Evolutionary conservation across 2,113 vertebrate genomes (phyloP), one percentile per base, ranked within the genome.

Genomic region (Tragulus kanchil): DNA sequence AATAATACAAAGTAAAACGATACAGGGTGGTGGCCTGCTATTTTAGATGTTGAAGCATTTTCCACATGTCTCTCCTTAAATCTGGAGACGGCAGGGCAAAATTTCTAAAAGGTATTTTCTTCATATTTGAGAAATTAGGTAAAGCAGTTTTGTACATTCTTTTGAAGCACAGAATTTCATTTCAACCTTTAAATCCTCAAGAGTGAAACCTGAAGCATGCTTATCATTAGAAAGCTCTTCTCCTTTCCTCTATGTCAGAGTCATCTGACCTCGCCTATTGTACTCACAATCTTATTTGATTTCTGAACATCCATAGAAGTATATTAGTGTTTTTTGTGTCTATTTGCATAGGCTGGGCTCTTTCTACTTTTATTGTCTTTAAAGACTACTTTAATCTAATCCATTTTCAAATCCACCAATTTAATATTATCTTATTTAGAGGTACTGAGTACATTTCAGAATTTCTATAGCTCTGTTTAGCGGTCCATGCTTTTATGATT

Each of bases 151-250:
- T 25, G 8, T 58, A 64, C 28, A 45, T 88, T n/a, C 75, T 88
- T 64, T 67, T 54, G 52, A 71, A 89, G 52, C 28, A 85, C 65
- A 96, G 42, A 90, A 52, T 8, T 93, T 26, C 48, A 13, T 26
- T 86, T 92, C 45, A 96, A 91, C 45, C 28, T 90, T 85, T 65
- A 83, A 71, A 79, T 85, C 77, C 65, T 94, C 85, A 45, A 61
- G 28, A 58, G 54, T 92, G 77, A 85, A 90, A 56, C 52, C 48
- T 25, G 3, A 83, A 45, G 5, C 8, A 2, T 50, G 17, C 25
- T 91, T 81, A 45, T 67, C 77, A 56, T 45, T 50, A 94, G 73
- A 86, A 78, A 95, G 65, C 6, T 77, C 48, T 89, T 89, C 67
- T 19, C 52, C 11, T 54, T 59, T 64, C 48, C 45, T 97, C 95